phyloP scores from a whole-genome alignment of 2,888 invertebrate species.

The Cryptocheilus praepositus region DNA sequence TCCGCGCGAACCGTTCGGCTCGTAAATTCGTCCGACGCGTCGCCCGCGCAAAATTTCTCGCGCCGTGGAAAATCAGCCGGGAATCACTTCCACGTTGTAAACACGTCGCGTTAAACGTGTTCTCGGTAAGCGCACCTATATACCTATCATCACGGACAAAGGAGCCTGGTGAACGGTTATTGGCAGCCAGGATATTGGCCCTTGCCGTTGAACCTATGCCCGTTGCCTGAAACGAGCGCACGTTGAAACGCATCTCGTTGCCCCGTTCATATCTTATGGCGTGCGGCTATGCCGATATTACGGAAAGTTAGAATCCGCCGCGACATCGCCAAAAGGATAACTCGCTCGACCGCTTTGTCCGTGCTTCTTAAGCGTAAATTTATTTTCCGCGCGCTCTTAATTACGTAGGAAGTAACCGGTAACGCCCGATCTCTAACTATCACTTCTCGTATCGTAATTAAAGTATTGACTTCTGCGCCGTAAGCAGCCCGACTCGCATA shows the following conservation, averaged over 20 bases:
- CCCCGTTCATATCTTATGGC: slow-evolving; percentile 12
- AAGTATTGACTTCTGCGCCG: too few relatives aligned
- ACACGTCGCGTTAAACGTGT: slow-evolving; percentile 45
- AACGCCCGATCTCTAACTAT: too few relatives aligned
- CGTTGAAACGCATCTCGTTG: slow-evolving; percentile 19
- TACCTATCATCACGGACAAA: slow-evolving; percentile 19
- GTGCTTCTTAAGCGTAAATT: too few relatives aligned
- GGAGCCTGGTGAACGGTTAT: slow-evolving; percentile 47
- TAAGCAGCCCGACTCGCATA: too few relatives aligned
- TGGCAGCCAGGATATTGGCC: slow-evolving; percentile 48
- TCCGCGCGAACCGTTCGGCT: slow-evolving; percentile 14
- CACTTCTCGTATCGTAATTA: too few relatives aligned
- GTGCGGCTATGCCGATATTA: too few relatives aligned
- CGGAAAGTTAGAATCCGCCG: too few relatives aligned
- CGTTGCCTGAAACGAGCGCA: slow-evolving; percentile 18
- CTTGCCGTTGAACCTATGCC: slow-evolving; percentile 6
- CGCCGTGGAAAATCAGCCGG: slow-evolving; percentile 44
- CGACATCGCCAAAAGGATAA: too few relatives aligned
- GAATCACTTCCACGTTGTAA: slow-evolving; percentile 49
- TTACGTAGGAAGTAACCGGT: too few relatives aligned
- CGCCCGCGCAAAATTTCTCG: slow-evolving; percentile 40
- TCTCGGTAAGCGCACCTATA: slow-evolving; percentile 31
- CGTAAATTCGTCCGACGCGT: slow-evolving; percentile 42
- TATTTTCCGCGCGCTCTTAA: too few relatives aligned
- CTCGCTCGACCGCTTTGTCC: too few relatives aligned